A percentile compares a stretch with the other conserved stretches of the same genome.
Conservation (phyloP, 2,797 vertebrate genomes). For the Chelon auratus region DNA sequence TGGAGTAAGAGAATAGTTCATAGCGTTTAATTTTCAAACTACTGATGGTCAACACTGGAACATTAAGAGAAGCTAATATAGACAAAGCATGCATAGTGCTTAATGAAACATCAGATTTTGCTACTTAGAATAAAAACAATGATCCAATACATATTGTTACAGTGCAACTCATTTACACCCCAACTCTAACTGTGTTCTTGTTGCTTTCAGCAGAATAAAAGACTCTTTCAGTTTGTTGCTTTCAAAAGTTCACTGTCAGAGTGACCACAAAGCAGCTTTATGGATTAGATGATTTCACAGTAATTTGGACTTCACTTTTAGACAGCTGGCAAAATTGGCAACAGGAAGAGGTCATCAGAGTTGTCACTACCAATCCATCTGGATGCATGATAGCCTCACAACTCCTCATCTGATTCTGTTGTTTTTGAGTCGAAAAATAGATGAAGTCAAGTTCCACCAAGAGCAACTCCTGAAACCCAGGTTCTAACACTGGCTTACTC, state of each 20-base stretch:
- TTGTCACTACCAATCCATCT: slow-evolving; percentile 35
- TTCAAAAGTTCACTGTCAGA: slow-evolving; percentile 8
- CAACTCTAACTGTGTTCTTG: background rate
- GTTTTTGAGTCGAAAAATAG: slow-evolving; percentile 2
- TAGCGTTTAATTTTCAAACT: slow-evolving; percentile 44
- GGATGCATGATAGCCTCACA: background rate
- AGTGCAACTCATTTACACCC: background rate
- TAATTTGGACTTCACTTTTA: slow-evolving; percentile 35
- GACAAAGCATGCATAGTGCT: slow-evolving; percentile 1
- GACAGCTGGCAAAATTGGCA: slow-evolving; percentile 38
- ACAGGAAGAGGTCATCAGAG: slow-evolving; percentile 18
- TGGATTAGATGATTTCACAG: slow-evolving; percentile 31
- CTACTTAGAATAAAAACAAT: background rate
- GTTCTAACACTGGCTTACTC: background rate
- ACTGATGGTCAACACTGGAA: slow-evolving; percentile 12
- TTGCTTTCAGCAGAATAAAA: slow-evolving; percentile 11
- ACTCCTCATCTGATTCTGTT: slow-evolving; percentile 7
- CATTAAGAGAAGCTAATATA: slow-evolving; percentile 19
- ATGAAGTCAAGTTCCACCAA: background rate
- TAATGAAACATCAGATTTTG: background rate
- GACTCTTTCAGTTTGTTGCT: background rate
- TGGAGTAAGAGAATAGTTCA: slow-evolving; percentile 47
- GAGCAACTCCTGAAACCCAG: background rate
- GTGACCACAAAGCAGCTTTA: slow-evolving; percentile 13
- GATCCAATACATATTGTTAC: background rate